Evolutionary conservation across 2,888 invertebrate species (phyloP).

Genomic region (Meiosimyza platycephala): DNA sequence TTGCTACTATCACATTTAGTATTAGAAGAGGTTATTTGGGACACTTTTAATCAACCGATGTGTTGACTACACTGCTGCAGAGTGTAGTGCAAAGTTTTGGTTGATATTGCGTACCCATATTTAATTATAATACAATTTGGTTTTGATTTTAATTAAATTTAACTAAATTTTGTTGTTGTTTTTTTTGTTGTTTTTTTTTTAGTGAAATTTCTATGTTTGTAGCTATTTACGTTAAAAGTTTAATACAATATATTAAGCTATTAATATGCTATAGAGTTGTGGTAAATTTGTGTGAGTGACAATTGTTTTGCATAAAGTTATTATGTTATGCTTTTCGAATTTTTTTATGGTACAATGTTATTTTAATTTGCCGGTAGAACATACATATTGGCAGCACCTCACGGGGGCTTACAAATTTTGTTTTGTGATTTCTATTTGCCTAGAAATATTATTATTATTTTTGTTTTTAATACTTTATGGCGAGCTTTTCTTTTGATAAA

Average conservation of each 20-base stretch:
- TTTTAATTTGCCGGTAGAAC: too few species aligned
- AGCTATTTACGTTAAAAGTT: background rate
- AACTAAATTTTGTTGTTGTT: background rate
- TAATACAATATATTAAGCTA: slow-evolving; percentile 8
- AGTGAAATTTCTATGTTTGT: slow-evolving; percentile 1
- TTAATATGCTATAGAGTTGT: background rate
- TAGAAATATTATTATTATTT: too few species aligned
- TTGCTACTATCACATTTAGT: slow-evolving; percentile 60
- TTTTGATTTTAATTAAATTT: slow-evolving; percentile 19
- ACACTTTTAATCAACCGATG: slow-evolving; percentile 43
- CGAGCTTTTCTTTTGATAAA: too few species aligned
- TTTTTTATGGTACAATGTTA: too few species aligned
- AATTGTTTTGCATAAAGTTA: background rate
- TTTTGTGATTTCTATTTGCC: too few species aligned
- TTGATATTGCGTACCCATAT: slow-evolving; percentile 27
- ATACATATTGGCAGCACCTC: too few species aligned
- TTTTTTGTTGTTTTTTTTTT: background rate
- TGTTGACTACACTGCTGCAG: background rate
- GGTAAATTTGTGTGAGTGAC: slow-evolving; percentile 26
- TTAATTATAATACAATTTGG: slow-evolving; percentile 45
- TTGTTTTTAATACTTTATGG: too few species aligned
- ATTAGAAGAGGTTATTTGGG: slow-evolving; percentile 55
- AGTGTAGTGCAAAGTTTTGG: background rate
- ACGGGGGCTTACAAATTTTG: too few species aligned
- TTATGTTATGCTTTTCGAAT: background rate